Percentiles rank a stretch among this genome's conserved stretches.
Evolutionary conservation across 2,888 invertebrate genomes (phyloP).

Genomic region (Brachyptera risi): DNA sequence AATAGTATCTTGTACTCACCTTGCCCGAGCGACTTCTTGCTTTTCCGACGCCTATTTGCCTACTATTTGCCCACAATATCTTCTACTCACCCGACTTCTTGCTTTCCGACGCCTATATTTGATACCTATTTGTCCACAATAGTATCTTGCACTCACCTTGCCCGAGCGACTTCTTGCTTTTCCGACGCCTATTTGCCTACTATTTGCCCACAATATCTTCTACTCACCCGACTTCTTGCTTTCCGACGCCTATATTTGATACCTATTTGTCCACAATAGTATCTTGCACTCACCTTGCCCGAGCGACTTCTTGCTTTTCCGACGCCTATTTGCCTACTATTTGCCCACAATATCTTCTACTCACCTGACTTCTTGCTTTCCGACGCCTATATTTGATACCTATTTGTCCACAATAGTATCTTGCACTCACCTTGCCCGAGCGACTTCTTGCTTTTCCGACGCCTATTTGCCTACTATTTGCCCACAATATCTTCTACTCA

Average conservation of each 20-base stretch:
- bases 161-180: constrained; percentile 74
- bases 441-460: too few relatives aligned
- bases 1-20: not conserved
- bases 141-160: constrained; percentile 45
- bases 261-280: not conserved
- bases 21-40: too few relatives aligned
- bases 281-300: constrained; percentile 59
- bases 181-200: constrained; percentile 73
- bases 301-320: constrained; percentile 74
- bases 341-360: constrained; percentile 81
- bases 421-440: too few relatives aligned
- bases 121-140: not conserved
- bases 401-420: not conserved
- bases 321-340: constrained; percentile 70
- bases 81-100: too few relatives aligned
- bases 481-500: too few relatives aligned
- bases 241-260: too few relatives aligned
- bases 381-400: not conserved
- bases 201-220: constrained; percentile 78
- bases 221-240: too few relatives aligned
- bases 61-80: too few relatives aligned
- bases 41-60: too few relatives aligned
- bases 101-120: too few relatives aligned
- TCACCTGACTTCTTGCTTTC: too few relatives aligned
- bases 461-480: too few relatives aligned